These are phyloP conservation scores for Artibeus lituratus DNA, from an alignment of 2,797 vertebrate species.

Conservation along the genomic window DNA sequence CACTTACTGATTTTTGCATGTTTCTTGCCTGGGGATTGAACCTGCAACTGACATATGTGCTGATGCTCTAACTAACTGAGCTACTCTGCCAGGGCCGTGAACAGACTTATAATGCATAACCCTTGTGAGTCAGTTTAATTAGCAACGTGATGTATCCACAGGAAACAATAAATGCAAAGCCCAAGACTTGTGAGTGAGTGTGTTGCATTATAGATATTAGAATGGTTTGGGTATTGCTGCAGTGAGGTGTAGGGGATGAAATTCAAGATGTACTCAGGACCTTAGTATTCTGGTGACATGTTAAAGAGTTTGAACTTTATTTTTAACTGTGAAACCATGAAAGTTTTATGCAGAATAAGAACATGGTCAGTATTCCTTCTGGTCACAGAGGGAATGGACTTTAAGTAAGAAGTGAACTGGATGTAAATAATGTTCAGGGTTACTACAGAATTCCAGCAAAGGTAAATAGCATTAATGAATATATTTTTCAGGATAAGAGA, in stretches of 20 bases:
- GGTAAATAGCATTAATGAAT: neutral
- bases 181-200: neutral
- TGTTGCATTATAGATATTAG: accelerated
- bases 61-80: too few species aligned
- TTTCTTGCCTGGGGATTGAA: too few species aligned
- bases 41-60: too few species aligned
- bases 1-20: too few species aligned
- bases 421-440: neutral
- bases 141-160: neutral
- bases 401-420: neutral
- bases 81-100: too few species aligned
- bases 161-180: neutral
- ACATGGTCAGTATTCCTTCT: neutral
- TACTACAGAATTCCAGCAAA: neutral
- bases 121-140: neutral
- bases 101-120: neutral
- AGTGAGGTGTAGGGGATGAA: neutral
- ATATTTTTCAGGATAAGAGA: neutral
- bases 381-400: neutral
- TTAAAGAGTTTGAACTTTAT: neutral
- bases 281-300: neutral
- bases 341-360: neutral
- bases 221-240: neutral
- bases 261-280: neutral
- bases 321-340: neutral